Conservation (phyloP, 2,113 vertebrate genomes). For the Xenopus borealis region DNA sequence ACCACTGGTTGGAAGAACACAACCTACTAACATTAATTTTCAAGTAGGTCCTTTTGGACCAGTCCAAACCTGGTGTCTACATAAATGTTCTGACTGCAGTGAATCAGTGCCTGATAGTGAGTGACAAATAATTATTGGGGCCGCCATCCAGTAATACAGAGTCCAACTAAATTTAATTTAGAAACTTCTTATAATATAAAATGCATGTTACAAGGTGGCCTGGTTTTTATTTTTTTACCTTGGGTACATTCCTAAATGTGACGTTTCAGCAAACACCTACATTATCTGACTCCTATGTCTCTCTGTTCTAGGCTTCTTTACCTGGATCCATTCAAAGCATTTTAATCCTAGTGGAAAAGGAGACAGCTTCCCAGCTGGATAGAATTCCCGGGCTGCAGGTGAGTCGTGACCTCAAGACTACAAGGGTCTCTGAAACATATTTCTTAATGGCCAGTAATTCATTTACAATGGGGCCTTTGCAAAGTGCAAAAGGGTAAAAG, state of each 20-base stretch:
- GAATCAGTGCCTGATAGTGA: background rate
- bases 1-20: too few species aligned
- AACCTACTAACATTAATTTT: too few species aligned
- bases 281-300: background rate
- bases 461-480: too few species aligned
- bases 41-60: too few species aligned
- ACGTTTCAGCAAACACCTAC: background rate
- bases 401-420: conserved; percentile 36
- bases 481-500: too few species aligned
- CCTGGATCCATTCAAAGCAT: conserved; percentile 69
- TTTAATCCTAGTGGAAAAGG: conserved; percentile 81
- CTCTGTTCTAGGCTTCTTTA: conserved; percentile 52
- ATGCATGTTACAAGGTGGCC: background rate
- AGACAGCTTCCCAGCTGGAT: conserved; percentile 65
- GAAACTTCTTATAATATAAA: background rate
- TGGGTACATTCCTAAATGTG: background rate
- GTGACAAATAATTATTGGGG: background rate
- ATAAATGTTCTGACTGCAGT: too few species aligned
- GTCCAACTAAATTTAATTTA: background rate
- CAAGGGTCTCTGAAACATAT: background rate
- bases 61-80: too few species aligned
- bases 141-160: background rate
- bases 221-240: background rate
- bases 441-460: background rate
- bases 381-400: conserved; percentile 77